Evolutionary conservation across 2,797 vertebrate species (phyloP).

Genomic region (Miichthys miiuy): DNA sequence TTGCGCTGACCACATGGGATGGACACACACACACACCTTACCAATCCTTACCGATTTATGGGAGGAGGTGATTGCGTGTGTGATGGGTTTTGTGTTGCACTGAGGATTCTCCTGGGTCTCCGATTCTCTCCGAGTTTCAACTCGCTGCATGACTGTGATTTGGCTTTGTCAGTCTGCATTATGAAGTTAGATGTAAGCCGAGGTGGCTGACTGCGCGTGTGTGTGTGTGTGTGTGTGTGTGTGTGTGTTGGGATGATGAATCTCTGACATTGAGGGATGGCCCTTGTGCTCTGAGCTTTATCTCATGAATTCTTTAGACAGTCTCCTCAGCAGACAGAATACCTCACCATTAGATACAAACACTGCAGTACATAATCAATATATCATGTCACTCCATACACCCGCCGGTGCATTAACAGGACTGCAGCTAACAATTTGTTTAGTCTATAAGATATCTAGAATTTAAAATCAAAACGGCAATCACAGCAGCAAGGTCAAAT

Average conservation of each 20-base stretch:
- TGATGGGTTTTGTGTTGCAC: slow-evolving; percentile 48
- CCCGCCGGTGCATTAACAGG: slow-evolving; percentile 10
- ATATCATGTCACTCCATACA: slow-evolving; percentile 37
- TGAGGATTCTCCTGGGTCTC: slow-evolving; percentile 48
- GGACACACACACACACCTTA: slow-evolving; percentile 26
- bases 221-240: slow-evolving; percentile 6
- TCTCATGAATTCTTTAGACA: slow-evolving; percentile 73
- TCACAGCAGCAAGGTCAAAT: not conserved
- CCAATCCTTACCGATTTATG: slow-evolving; percentile 28
- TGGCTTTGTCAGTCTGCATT: slow-evolving; percentile 61
- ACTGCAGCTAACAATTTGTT: not conserved
- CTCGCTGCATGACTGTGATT: slow-evolving; percentile 45
- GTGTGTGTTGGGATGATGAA: slow-evolving; percentile 51
- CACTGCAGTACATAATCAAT: slow-evolving; percentile 53
- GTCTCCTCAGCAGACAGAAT: slow-evolving; percentile 52
- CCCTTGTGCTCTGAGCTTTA: slow-evolving; percentile 68
- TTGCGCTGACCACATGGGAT: slow-evolving; percentile 70
- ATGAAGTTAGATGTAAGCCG: slow-evolving; percentile 41
- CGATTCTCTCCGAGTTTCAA: slow-evolving; percentile 39
- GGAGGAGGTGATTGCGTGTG: slow-evolving; percentile 35
- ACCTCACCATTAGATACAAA: slow-evolving; percentile 48
- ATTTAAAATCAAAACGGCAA: not conserved
- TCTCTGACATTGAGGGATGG: slow-evolving; percentile 74
- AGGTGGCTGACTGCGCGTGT: slow-evolving; percentile 9
- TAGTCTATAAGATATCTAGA: slow-evolving; percentile 1